These are phyloP conservation scores for Polypterus bichir DNA, from an alignment of 2,113 vertebrate genomes.

Conservation along the genomic window DNA sequence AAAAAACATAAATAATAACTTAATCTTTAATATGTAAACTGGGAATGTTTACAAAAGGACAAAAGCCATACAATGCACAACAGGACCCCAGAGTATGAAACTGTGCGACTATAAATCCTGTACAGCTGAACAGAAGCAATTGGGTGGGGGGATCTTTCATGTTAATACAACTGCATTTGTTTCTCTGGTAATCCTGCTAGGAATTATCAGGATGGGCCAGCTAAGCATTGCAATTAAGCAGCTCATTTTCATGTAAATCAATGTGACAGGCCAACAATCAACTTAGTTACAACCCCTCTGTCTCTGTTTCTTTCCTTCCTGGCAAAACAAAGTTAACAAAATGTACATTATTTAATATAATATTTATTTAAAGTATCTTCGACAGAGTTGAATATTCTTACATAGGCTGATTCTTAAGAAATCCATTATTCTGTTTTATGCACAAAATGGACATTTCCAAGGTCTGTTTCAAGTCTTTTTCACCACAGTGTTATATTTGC, in stretches of 20 bases:
- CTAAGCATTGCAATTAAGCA: constrained; percentile 60
- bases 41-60: constrained; percentile 13
- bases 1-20: constrained; percentile 58
- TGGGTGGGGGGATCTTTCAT: constrained; percentile 35
- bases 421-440: too few species aligned
- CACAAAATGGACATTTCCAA: too few species aligned
- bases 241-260: constrained; percentile 59
- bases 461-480: too few species aligned
- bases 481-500: too few species aligned
- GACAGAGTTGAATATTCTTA: background rate
- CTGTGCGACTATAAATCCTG: constrained; percentile 5
- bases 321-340: constrained; percentile 45
- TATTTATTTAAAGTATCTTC: constrained; percentile 39
- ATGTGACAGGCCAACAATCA: constrained; percentile 59
- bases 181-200: constrained; percentile 40
- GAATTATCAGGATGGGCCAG: constrained; percentile 49
- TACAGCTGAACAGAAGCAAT: constrained; percentile 2
- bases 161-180: constrained; percentile 36
- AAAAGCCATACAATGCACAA: background rate
- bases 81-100: background rate
- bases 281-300: constrained; percentile 41
- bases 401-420: too few species aligned
- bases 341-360: constrained; percentile 56
- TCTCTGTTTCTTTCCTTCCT: constrained; percentile 27
- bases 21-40: constrained; percentile 11